Percentiles rank a stretch among this genome's conserved stretches.
Conservation (phyloP, 2,113 vertebrate species). For the Polyodon spathula region DNA sequence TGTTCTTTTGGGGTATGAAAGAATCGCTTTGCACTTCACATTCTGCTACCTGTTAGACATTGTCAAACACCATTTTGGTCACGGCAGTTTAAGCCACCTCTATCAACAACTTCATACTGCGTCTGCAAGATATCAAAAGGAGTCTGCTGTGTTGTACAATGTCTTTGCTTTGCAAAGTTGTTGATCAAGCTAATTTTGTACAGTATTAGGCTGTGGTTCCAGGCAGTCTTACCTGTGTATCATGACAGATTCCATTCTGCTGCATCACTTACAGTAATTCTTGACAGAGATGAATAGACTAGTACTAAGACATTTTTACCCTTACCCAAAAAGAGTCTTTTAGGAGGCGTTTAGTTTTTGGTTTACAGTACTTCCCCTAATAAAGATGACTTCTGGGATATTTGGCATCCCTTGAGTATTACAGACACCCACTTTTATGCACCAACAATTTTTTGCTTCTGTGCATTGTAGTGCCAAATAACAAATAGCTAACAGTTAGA, state of each 20-base stretch:
- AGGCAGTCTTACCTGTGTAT: background rate
- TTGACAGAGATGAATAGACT: background rate
- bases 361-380: background rate
- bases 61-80: too few relatives aligned
- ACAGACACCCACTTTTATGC: background rate
- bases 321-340: background rate
- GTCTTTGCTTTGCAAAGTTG: background rate
- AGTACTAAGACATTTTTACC: background rate
- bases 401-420: background rate
- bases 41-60: background rate
- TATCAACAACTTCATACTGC: background rate
- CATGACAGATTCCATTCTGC: background rate
- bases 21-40: slow-evolving; percentile 36
- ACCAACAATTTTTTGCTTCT: too few relatives aligned
- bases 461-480: background rate
- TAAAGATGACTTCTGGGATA: too few relatives aligned
- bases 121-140: background rate
- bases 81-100: too few relatives aligned
- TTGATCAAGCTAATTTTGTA: too few relatives aligned
- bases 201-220: background rate
- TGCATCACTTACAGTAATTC: background rate
- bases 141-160: background rate
- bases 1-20: slow-evolving; percentile 57
- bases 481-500: background rate
- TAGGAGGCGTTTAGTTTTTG: background rate